phyloP scores from a whole-genome alignment of 2,888 invertebrate species.

The Eurytoma californica region DNA sequence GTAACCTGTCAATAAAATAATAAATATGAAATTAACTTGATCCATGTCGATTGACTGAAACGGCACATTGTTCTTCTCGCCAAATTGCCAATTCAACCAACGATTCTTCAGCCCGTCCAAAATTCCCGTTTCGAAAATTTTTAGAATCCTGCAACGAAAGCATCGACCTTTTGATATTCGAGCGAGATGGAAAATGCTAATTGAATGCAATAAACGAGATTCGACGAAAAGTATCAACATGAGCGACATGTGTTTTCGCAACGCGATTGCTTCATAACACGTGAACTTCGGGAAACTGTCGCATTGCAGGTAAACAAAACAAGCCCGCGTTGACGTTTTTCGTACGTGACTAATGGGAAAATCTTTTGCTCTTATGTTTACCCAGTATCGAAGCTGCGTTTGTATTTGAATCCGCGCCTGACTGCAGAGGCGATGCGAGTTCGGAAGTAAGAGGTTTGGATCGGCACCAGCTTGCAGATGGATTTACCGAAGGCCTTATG shows the following conservation, averaged over 20 bases:
- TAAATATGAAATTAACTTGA: conserved; percentile 52
- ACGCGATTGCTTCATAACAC: no score
- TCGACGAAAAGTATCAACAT: no score
- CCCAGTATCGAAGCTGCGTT: conserved; percentile 55
- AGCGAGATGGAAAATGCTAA: no score
- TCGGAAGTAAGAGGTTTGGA: conserved; percentile 44
- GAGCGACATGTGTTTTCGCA: no score
- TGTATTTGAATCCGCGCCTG: conserved; percentile 46
- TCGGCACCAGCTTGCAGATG: conserved; percentile 44
- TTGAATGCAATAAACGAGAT: no score
- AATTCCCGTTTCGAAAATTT: conserved; percentile 51
- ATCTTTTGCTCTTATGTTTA: neutral
- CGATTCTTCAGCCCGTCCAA: conserved; percentile 44
- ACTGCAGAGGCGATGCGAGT: conserved; percentile 54
- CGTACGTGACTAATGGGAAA: no score
- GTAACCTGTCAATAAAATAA: conserved; percentile 16
- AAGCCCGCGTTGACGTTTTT: no score
- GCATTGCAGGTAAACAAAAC: no score
- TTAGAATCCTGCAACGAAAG: conserved; percentile 45
- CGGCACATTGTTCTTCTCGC: conserved; percentile 20
- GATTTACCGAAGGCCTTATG: conserved; percentile 36
- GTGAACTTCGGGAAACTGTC: no score
- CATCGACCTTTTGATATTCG: no score
- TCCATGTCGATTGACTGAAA: conserved; percentile 51
- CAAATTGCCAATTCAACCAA: conserved; percentile 50